Percentiles rank a stretch among this genome's conserved stretches.
Conservation (phyloP, 2,113 vertebrate genomes). For the Stigmatopora nigra region DNA sequence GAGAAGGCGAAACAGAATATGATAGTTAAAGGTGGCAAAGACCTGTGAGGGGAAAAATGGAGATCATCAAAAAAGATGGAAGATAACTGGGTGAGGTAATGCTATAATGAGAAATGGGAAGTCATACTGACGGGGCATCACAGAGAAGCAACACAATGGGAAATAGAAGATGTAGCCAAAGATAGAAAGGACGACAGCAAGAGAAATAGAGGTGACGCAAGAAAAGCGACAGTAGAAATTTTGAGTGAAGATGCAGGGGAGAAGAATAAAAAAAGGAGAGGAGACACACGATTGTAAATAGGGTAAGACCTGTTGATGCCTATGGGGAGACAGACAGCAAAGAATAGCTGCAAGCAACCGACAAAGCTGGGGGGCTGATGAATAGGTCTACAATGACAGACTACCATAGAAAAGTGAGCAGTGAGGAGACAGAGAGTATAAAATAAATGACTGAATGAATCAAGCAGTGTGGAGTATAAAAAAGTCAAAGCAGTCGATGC, state of each 20-base stretch:
- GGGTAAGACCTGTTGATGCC: background rate
- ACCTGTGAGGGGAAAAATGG: background rate
- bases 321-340: background rate
- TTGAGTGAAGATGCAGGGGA: no score
- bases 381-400: background rate
- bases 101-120: background rate
- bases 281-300: background rate
- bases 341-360: background rate
- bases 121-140: background rate
- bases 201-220: background rate
- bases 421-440: slow-evolving; percentile 29
- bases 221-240: background rate
- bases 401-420: background rate
- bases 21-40: background rate
- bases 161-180: background rate
- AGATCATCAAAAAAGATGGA: background rate
- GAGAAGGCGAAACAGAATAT: background rate
- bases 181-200: background rate
- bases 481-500: slow-evolving; percentile 57
- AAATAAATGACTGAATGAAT: slow-evolving; percentile 59
- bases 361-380: background rate
- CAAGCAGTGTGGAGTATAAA: slow-evolving; percentile 51
- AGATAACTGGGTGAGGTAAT: background rate
- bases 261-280: background rate
- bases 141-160: background rate